Percentiles rank a stretch among this genome's conserved stretches.
Conservation (phyloP, 30 jellyfish, hydroid and myxozoan species). For the Catostylus mosaicus region DNA sequence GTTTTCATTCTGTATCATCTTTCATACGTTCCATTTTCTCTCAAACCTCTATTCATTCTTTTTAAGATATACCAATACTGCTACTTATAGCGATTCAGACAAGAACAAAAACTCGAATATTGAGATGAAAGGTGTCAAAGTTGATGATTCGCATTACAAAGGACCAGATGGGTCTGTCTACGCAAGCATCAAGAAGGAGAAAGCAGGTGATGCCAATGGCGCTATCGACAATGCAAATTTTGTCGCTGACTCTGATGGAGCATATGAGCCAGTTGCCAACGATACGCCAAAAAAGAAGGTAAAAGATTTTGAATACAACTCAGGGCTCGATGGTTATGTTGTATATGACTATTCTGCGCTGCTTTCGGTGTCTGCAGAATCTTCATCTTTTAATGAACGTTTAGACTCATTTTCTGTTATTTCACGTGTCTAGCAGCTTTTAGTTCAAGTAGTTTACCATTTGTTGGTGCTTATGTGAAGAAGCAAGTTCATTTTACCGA, state of each 20-base stretch:
- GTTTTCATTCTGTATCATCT: too few relatives aligned
- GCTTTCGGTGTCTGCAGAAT: slow-evolving; percentile 16
- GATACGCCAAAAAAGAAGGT: slow-evolving; percentile 58
- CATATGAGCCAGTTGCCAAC: slow-evolving; percentile 51
- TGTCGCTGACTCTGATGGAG: slow-evolving; percentile 79
- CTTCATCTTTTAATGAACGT: slow-evolving; percentile 14
- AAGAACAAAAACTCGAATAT: background rate
- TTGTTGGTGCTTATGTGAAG: too few relatives aligned
- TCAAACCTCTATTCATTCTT: too few relatives aligned
- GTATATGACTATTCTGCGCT: slow-evolving; percentile 42
- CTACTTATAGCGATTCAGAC: background rate
- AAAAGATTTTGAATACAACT: slow-evolving; percentile 14
- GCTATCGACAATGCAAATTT: slow-evolving; percentile 56
- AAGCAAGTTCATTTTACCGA: too few relatives aligned
- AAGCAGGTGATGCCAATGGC: slow-evolving; percentile 1
- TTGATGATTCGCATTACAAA: background rate
- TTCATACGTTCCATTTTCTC: too few relatives aligned
- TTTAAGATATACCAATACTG: slow-evolving; percentile 1
- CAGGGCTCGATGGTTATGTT: slow-evolving; percentile 50
- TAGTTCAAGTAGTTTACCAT: too few relatives aligned
- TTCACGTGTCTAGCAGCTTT: slow-evolving; percentile 33
- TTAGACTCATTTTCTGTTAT: slow-evolving; percentile 41
- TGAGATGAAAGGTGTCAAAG: slow-evolving; percentile 7
- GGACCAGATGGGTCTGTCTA: slow-evolving; percentile 57
- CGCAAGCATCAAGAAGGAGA: background rate